phyloP scores from a whole-genome alignment of 2,888 invertebrate species.

The Drosophila quasianomalipes region DNA sequence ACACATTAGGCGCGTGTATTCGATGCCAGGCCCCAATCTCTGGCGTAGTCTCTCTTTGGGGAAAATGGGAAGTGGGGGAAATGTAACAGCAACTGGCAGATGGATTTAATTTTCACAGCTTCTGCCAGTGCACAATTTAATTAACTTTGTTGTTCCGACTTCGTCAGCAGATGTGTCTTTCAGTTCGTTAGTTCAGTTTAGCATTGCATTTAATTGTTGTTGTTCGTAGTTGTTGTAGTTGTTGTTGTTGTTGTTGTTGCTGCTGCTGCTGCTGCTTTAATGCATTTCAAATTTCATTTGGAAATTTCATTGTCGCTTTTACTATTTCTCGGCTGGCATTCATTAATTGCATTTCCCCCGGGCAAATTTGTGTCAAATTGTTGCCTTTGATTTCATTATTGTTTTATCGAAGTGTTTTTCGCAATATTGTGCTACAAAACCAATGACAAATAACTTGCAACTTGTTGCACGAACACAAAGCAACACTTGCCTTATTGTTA shows the following conservation, averaged over 20 bases:
- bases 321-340: conserved; percentile 25
- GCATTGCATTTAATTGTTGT: conserved; percentile 17
- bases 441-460: conserved; percentile 37
- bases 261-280: conserved; percentile 25
- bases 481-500: conserved; percentile 16
- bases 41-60: conserved; percentile 27
- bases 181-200: conserved; percentile 9
- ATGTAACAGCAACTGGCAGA: conserved; percentile 38
- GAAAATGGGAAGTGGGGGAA: conserved; percentile 3
- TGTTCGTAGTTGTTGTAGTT: too few relatives aligned
- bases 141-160: conserved; percentile 66
- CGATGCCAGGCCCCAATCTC: conserved; percentile 14
- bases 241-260: conserved; percentile 5
- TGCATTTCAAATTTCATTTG: conserved; percentile 51
- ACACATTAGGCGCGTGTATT: conserved; percentile 60
- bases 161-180: conserved; percentile 42
- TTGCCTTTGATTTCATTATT: conserved; percentile 61
- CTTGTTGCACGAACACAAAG: conserved; percentile 47
- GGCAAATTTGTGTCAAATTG: conserved; percentile 61
- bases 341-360: conserved; percentile 54
- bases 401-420: conserved; percentile 40
- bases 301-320: conserved; percentile 55
- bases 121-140: conserved; percentile 65
- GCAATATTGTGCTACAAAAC: conserved; percentile 23
- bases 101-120: conserved; percentile 63